These are phyloP conservation scores for Callimorpha dominula DNA, from an alignment of 2,888 invertebrate species.

Conservation along the genomic window DNA sequence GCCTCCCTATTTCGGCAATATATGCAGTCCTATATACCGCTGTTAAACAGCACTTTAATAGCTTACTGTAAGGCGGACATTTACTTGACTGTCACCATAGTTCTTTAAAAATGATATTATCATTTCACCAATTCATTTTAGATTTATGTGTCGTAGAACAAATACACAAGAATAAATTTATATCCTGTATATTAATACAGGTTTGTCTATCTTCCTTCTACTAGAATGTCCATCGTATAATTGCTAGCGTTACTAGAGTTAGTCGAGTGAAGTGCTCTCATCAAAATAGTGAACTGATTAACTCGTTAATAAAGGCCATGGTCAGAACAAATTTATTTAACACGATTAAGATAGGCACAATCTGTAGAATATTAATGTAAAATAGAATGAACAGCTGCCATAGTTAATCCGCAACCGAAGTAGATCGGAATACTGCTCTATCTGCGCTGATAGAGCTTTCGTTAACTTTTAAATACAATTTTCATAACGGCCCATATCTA, in stretches of 20 bases:
- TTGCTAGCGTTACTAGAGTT: not conserved
- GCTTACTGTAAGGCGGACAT: no score
- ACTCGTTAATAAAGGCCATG: not conserved
- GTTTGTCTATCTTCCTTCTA: not conserved
- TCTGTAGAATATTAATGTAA: not conserved
- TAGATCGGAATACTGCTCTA: not conserved
- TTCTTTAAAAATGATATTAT: no score
- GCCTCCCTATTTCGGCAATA: not conserved
- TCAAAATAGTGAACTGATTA: not conserved
- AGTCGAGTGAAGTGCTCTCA: not conserved
- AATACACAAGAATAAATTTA: no score
- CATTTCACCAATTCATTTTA: no score
- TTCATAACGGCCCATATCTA: no score
- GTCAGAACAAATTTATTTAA: not conserved
- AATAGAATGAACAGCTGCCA: not conserved
- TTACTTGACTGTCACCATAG: no score
- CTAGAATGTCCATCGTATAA: not conserved
- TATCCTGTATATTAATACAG: not conserved
- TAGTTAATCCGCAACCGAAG: not conserved
- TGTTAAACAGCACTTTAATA: not conserved
- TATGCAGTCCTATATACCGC: not conserved
- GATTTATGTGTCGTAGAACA: no score
- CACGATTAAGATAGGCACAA: not conserved
- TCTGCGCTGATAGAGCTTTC: not conserved
- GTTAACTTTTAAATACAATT: not conserved